Conservation (phyloP, 1,140 invertebrate genomes). For the Thaumetopoea pityocampa region DNA sequence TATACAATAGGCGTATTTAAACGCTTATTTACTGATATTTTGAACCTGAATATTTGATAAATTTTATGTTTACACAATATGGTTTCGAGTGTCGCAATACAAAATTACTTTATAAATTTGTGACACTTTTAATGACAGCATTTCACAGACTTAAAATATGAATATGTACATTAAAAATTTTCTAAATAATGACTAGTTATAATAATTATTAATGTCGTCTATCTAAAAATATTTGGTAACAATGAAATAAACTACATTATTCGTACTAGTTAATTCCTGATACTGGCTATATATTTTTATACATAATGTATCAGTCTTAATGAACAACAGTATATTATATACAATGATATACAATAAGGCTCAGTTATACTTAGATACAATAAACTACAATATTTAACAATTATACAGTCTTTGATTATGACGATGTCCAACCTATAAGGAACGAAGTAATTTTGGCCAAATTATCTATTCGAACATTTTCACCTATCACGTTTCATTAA, state of each 20-base stretch:
- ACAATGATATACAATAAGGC: constrained; percentile 32
- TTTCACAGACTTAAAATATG: too few species aligned
- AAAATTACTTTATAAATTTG: too few species aligned
- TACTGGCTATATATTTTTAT: constrained; percentile 55
- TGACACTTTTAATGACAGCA: too few species aligned
- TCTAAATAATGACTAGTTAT: constrained; percentile 70
- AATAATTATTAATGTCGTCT: constrained; percentile 45
- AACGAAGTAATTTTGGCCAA: constrained; percentile 40
- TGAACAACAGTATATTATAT: constrained; percentile 43
- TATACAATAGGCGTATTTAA: too few species aligned
- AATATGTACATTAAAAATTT: too few species aligned
- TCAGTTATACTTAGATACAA: constrained; percentile 22
- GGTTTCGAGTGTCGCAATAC: too few species aligned
- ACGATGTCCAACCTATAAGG: constrained; percentile 33
- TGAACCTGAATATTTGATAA: too few species aligned
- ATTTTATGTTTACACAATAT: constrained; percentile 3
- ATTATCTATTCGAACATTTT: constrained; percentile 30
- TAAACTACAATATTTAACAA: constrained; percentile 34
- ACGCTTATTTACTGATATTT: too few species aligned
- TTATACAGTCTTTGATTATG: constrained; percentile 46
- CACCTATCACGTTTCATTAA: constrained; percentile 48
- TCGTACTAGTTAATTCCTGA: constrained; percentile 42
- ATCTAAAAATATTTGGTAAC: constrained; percentile 74
- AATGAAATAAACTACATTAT: constrained; percentile 70
- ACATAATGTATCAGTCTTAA: constrained; percentile 68